Conservation (phyloP, 2,888 invertebrate species). For the Aricia artaxerxes region DNA sequence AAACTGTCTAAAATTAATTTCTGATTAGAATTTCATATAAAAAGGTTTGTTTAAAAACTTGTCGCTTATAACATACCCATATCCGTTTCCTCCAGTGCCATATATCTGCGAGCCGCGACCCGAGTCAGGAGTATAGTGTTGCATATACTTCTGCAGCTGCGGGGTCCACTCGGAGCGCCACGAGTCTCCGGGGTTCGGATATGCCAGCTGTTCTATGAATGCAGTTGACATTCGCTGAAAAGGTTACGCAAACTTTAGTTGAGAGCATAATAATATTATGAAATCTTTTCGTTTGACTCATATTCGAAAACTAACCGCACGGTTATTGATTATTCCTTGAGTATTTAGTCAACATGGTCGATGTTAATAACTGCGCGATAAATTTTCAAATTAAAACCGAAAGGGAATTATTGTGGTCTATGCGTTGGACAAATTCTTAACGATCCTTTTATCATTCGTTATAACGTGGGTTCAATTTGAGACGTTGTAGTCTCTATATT, state of each 20-base stretch:
- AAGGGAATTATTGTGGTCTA: not conserved
- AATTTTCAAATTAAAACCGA: not conserved
- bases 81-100: constrained; percentile 67
- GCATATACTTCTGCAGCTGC: constrained; percentile 76
- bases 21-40: not conserved
- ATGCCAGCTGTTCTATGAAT: constrained; percentile 74
- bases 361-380: not conserved
- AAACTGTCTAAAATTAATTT: not conserved
- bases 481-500: not conserved
- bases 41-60: not conserved
- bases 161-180: constrained; percentile 80
- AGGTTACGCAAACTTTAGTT: constrained; percentile 37
- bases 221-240: constrained; percentile 75
- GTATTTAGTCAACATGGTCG: no score
- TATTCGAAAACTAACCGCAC: no score
- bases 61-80: constrained; percentile 55
- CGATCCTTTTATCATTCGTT: not conserved
- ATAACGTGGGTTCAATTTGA: not conserved
- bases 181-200: constrained; percentile 75
- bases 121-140: constrained; percentile 76
- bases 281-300: no score
- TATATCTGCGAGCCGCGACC: constrained; percentile 76
- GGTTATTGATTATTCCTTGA: no score
- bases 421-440: not conserved
- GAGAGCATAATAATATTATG: not conserved